phyloP scores from a whole-genome alignment of 2,797 vertebrate species.

The Pseudotriccus pelzelni region DNA sequence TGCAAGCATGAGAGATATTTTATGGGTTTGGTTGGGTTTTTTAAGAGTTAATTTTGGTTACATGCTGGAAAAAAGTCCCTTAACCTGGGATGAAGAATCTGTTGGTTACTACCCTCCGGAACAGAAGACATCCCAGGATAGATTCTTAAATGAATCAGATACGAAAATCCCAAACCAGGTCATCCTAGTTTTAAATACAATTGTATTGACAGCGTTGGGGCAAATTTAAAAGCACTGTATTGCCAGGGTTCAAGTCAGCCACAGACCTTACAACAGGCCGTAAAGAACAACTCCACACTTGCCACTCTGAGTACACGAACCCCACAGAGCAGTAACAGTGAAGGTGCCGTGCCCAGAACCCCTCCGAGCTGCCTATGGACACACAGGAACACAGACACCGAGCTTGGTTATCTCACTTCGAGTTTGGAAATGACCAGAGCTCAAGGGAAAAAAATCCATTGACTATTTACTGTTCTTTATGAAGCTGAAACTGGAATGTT shows the following conservation, averaged over 20 bases:
- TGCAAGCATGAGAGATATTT: not conserved
- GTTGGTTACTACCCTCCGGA: not conserved
- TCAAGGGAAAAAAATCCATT: not conserved
- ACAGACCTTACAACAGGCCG: not conserved
- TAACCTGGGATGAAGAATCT: not conserved
- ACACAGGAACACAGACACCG: not conserved
- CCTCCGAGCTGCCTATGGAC: not conserved
- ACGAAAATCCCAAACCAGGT: not conserved
- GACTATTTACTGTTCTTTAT: not conserved
- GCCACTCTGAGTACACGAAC: not conserved
- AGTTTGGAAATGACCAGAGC: not conserved
- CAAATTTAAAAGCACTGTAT: not conserved
- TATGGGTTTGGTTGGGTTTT: not conserved
- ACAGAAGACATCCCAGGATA: not conserved
- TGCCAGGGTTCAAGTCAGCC: not conserved
- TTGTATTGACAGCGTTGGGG: not conserved
- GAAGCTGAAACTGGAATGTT: not conserved
- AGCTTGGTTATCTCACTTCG: not conserved
- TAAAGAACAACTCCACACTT: not conserved
- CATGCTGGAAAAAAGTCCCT: not conserved
- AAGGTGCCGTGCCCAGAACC: not conserved
- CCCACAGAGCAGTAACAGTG: not conserved
- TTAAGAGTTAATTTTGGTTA: not conserved
- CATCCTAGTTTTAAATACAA: not conserved
- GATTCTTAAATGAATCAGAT: not conserved